phyloP scores from a whole-genome alignment of 2,888 invertebrate species.

The Latrodectus elegans region DNA sequence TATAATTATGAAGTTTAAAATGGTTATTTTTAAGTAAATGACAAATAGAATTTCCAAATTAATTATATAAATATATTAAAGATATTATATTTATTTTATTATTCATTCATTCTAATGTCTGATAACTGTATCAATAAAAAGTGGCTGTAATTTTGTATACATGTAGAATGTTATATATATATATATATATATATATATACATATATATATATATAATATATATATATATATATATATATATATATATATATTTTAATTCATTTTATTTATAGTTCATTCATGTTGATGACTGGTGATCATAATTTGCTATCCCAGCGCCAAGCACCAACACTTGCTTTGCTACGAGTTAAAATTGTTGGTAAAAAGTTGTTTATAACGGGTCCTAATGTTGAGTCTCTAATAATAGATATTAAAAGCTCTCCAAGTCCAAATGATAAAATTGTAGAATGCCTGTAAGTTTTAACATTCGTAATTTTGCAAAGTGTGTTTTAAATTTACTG shows the following conservation, averaged over 20 bases:
- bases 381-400: constrained; percentile 15
- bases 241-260: not conserved
- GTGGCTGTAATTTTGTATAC: too few species aligned
- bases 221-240: not conserved
- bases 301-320: not conserved
- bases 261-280: constrained; percentile 18
- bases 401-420: constrained; percentile 7
- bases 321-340: constrained; percentile 18
- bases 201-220: not conserved
- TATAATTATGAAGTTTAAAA: too few species aligned
- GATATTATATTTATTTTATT: too few species aligned
- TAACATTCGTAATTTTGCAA: not conserved
- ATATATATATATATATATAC: too few species aligned
- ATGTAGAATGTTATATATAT: too few species aligned
- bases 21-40: too few species aligned
- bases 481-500: too few species aligned
- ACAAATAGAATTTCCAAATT: too few species aligned
- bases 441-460: constrained; percentile 26
- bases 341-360: not conserved
- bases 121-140: too few species aligned
- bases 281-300: constrained; percentile 4
- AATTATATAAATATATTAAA: too few species aligned
- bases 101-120: too few species aligned
- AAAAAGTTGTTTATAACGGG: constrained; percentile 16
- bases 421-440: constrained; percentile 14